These are phyloP conservation scores for Myripristis murdjan DNA, from an alignment of 2,797 vertebrate genomes.

Conservation along the genomic window DNA sequence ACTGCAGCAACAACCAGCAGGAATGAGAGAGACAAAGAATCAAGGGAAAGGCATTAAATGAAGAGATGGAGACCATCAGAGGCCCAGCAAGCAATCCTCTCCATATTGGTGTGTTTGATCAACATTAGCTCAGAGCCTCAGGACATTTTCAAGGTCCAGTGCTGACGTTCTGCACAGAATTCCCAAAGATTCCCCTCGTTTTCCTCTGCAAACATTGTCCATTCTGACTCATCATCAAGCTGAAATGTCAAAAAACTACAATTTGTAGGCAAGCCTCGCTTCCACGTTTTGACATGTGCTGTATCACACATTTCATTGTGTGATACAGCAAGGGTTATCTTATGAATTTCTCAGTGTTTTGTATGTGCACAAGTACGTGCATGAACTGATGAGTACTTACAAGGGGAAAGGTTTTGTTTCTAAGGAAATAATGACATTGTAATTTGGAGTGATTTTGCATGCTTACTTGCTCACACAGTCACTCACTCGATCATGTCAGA, in stretches of 20 bases:
- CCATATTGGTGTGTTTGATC: constrained; percentile 48
- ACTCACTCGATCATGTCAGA: constrained; percentile 5
- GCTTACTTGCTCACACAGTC: not conserved
- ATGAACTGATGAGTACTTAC: too few relatives aligned
- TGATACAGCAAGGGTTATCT: too few relatives aligned
- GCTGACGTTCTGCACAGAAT: constrained; percentile 17
- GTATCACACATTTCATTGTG: not conserved
- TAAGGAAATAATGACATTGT: not conserved
- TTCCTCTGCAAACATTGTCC: constrained; percentile 9
- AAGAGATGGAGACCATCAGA: not conserved
- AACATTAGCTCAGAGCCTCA: constrained; percentile 29
- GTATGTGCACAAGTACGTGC: too few relatives aligned
- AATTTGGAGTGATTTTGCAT: not conserved
- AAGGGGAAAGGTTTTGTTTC: not conserved
- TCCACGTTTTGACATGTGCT: not conserved
- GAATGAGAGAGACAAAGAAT: constrained; percentile 6
- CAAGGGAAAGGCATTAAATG: not conserved
- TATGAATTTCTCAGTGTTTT: not conserved
- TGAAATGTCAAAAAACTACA: not conserved
- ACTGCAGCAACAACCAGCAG: not conserved
- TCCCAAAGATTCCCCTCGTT: constrained; percentile 37
- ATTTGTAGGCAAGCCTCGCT: not conserved
- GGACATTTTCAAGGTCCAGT: constrained; percentile 1
- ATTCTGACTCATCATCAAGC: not conserved
- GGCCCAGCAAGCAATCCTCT: not conserved